Percentiles rank a stretch among this genome's conserved stretches.
Conservation (phyloP, 1,140 invertebrate species). For the Drosophila kikkawai region DNA sequence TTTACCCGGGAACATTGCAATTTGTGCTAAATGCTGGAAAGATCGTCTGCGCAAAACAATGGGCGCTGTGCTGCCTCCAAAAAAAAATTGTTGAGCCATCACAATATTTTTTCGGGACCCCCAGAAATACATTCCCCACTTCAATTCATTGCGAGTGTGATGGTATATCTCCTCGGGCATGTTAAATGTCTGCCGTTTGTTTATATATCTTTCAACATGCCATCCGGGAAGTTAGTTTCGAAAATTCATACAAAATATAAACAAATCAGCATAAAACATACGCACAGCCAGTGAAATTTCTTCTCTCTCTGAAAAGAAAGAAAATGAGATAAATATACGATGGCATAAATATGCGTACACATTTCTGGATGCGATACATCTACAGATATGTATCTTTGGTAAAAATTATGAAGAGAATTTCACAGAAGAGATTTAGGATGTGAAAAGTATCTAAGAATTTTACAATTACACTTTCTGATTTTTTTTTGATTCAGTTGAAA, state of each 20-base stretch:
- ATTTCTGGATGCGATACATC: neutral
- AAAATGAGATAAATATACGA: constrained; percentile 41
- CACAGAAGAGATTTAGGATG: neutral
- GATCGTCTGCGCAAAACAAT: constrained; percentile 47
- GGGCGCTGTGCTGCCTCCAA: constrained; percentile 6
- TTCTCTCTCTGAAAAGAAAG: constrained; percentile 9
- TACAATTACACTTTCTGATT: neutral
- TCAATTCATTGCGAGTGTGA: constrained; percentile 9
- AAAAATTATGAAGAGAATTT: neutral
- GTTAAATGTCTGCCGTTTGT: constrained; percentile 72
- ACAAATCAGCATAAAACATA: constrained; percentile 82
- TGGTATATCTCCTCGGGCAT: constrained; percentile 41
- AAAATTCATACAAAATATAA: constrained; percentile 79
- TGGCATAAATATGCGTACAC: constrained; percentile 20
- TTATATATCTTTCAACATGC: constrained; percentile 83
- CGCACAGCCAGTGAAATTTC: constrained; percentile 54
- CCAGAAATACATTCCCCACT: constrained; percentile 31
- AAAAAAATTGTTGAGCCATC: constrained; percentile 53
- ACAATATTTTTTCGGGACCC: neutral
- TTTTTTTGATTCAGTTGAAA: neutral
- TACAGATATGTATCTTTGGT: constrained; percentile 3
- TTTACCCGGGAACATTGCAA: constrained; percentile 65
- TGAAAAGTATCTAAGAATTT: neutral
- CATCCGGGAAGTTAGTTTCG: constrained; percentile 82
- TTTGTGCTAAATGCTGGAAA: constrained; percentile 73